These are phyloP conservation scores for Linyphia triangularis DNA, from an alignment of 2,888 invertebrate species.

Conservation along the genomic window DNA sequence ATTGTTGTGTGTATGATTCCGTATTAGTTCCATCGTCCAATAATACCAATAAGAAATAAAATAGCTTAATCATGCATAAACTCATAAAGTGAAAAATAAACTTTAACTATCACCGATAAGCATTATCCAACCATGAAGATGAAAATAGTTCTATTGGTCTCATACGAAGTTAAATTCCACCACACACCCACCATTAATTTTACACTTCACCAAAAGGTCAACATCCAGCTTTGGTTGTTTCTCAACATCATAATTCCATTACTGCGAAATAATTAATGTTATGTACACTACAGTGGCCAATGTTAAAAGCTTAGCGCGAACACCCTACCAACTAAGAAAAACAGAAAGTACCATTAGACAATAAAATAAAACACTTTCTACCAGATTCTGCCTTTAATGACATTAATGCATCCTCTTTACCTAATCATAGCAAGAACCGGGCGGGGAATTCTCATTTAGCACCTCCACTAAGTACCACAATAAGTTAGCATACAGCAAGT, in stretches of 20 bases:
- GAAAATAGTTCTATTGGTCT: not conserved
- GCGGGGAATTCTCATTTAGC: not conserved
- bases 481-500: not conserved
- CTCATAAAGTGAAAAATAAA: no score
- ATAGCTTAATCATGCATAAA: no score
- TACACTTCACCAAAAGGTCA: not conserved
- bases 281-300: not conserved
- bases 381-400: not conserved
- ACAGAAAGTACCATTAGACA: not conserved
- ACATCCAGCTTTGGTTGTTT: not conserved
- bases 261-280: constrained; percentile 30
- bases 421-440: not conserved
- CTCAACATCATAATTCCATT: not conserved
- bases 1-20: no score
- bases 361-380: not conserved
- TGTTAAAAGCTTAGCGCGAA: not conserved
- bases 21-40: no score
- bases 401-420: not conserved
- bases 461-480: not conserved
- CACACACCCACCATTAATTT: not conserved
- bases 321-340: not conserved
- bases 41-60: no score
- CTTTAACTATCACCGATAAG: not conserved
- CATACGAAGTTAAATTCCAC: not conserved
- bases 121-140: not conserved